Percentiles rank a stretch among this genome's conserved stretches.
phyloP scores from a whole-genome alignment of 2,888 invertebrate species.

The Crocallis elinguaria region DNA sequence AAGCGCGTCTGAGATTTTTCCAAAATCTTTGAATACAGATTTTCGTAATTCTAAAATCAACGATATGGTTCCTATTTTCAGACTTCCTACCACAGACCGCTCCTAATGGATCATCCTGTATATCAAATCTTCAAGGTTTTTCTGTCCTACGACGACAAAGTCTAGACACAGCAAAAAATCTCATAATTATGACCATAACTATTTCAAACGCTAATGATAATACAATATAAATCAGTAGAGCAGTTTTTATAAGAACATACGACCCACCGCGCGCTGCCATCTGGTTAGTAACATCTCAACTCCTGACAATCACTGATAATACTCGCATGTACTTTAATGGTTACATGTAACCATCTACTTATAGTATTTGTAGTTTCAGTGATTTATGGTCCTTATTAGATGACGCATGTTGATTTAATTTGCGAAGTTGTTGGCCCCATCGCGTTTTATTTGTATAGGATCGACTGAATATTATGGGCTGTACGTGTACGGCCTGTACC shows the following conservation, averaged over 20 bases:
- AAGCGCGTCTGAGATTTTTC: too few species aligned
- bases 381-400: slow-evolving; percentile 44
- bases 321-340: slow-evolving; percentile 53
- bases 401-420: slow-evolving; percentile 30
- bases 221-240: slow-evolving; percentile 32
- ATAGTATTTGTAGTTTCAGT: slow-evolving; percentile 40
- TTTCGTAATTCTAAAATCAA: too few species aligned
- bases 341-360: slow-evolving; percentile 50
- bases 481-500: too few species aligned
- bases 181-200: slow-evolving; percentile 21
- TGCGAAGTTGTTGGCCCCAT: slow-evolving; percentile 17
- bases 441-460: too few species aligned
- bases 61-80: too few species aligned
- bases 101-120: too few species aligned
- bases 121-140: too few species aligned
- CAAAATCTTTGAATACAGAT: too few species aligned
- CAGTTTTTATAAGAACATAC: slow-evolving; percentile 55
- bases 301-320: slow-evolving; percentile 75
- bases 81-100: too few species aligned
- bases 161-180: slow-evolving; percentile 21
- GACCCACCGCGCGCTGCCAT: slow-evolving; percentile 75
- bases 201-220: slow-evolving; percentile 27
- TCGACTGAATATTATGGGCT: too few species aligned
- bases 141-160: slow-evolving; percentile 35
- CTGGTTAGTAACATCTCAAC: slow-evolving; percentile 78